Evolutionary conservation across 2,797 vertebrate species (phyloP), one percentile per base, ranked within the genome.

Genomic region (Sebastes dallii): DNA sequence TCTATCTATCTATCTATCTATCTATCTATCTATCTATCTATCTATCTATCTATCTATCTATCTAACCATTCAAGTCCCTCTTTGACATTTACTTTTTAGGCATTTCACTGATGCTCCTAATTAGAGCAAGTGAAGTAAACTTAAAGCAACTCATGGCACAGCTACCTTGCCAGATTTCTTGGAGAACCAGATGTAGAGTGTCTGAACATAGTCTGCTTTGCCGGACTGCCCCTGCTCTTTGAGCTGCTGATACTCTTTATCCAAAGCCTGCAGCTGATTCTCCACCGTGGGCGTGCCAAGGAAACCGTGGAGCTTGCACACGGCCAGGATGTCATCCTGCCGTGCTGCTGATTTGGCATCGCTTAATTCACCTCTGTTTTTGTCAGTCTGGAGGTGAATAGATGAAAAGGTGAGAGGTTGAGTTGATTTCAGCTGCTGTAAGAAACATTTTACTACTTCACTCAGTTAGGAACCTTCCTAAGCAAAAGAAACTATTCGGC

Each of bases 221-320:
- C 64, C 78, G 11, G 94, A 92, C 75, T 93, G 93, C 32, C 94
- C 89, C 56, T 94, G 94, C 11, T 95, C 94, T 82, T 81, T 95
- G 52, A 96, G 92, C 76, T 92, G 91, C 73, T 91, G 92, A 54
- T 86, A 91, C 86, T 95, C 95, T 67, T 84, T 83, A 75, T 95
- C 93, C 83, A 96, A 78, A 56, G 94, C 94, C 91, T 93, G 93
- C 20, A 95, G 82, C 92, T 95, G 94, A 71, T 92, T 91, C 85
- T 95, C 92, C 54, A 86, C 29, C 1, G 92, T 93, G 29, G 91
- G 92, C 1, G 61, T 86, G 39, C 91, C 89, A 4, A 46, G 55
- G 82, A 94, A 92, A 25, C 95, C 94, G 11, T 96, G 94, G 78
- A 95, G 94, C 42, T 86, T 92, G 75, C 94, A 95, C 77, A 96